phyloP scores from a whole-genome alignment of 2,113 vertebrate genomes.

The Australoheros scitulus region DNA sequence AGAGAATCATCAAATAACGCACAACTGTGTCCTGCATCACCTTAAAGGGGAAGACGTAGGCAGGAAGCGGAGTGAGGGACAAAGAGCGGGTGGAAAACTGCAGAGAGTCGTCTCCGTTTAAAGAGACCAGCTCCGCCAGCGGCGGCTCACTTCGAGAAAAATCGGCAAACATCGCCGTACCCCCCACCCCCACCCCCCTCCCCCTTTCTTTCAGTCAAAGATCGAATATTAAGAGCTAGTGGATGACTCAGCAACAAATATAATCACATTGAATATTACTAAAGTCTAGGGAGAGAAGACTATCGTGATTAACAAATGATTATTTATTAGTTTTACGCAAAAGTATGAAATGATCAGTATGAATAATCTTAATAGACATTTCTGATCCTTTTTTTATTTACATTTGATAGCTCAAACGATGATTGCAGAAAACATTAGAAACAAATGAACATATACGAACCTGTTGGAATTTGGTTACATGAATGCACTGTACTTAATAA shows the following conservation, averaged over 20 bases:
- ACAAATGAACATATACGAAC: neutral
- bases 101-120: slow-evolving; percentile 36
- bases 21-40: slow-evolving; percentile 14
- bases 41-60: slow-evolving; percentile 54
- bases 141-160: slow-evolving; percentile 46
- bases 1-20: slow-evolving; percentile 31
- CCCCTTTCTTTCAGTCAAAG: slow-evolving; percentile 6
- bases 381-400: neutral
- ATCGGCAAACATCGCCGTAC: slow-evolving; percentile 56
- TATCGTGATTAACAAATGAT: neutral
- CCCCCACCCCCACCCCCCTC: slow-evolving; percentile 28
- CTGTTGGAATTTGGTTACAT: neutral
- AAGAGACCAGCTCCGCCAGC: slow-evolving; percentile 43
- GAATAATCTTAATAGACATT: neutral
- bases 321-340: neutral
- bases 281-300: neutral
- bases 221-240: fast-evolving
- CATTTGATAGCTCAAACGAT: too few species aligned
- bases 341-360: neutral
- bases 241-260: neutral
- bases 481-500: too few species aligned
- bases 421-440: too few species aligned
- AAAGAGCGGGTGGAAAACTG: slow-evolving; percentile 58
- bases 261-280: neutral
- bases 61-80: slow-evolving; percentile 37